Evolutionary conservation across 2,113 vertebrate species (phyloP), one percentile per base, ranked within the genome.

Genomic region (Australoheros scitulus): DNA sequence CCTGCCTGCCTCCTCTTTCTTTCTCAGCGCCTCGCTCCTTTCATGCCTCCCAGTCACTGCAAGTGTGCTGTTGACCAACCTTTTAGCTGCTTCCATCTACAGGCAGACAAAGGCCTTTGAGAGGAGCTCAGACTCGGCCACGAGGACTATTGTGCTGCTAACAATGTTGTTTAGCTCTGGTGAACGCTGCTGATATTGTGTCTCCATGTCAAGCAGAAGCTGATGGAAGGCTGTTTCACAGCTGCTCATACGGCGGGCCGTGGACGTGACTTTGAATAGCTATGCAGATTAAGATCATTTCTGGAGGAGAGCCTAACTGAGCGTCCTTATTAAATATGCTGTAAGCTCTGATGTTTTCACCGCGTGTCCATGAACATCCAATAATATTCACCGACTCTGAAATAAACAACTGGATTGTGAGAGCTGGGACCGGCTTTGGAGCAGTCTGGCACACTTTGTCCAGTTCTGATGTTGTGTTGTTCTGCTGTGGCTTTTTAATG

Each of bases 21-120:
- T 58, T 84, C 64, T 74, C 2, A 11, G 63, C 6, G 78, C 3
- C 43, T 80, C 60, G 13, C 75, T 90, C 76, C 50, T 83, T 90
- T 89, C 87, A 77, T 61, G 50, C 57, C 8, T 38, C 58, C 2
- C 47, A n/a, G 26, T 76, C 52, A 36, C 75, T 80, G 60, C 11
- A n/a, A 76, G 85, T 3, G 24, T 78, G 84, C 55, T 89, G 90
- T 85, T 65, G 76, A 64, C 85, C 79, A 80, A 56, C 81, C 88
- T 89, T 89, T 90, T 89, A 85, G 91, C 84, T 59, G 80, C 82
- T 74, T 81, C 82, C 80, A 41, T 88, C 77, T 80, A 81, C 20
- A 63, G 86, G 32, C 6, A 6, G 63, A 94, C 93, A 94, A 94
- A 93, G 77, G 90, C 83, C 89, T 92, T 92, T 93, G 87, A 94